Base-by-base conservation (phyloP, 2,888 invertebrate species). In the Chaitophorus viminalis region DNA sequence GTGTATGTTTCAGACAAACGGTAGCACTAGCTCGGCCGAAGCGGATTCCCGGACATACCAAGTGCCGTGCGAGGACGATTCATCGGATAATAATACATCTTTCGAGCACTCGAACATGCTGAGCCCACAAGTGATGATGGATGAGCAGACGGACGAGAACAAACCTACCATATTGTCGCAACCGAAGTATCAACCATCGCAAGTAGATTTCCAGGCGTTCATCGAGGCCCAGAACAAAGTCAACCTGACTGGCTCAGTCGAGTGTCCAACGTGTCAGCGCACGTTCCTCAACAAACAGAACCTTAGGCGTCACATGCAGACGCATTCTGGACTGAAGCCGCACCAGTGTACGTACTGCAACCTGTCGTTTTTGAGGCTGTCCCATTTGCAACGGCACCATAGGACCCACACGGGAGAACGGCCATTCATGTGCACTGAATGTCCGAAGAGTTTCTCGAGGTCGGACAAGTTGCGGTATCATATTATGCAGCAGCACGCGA, bases 391-490 rank as follows among this genome's bases (percentile, higher is more conserved):
- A 75, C 93, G 95, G 0, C 95, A 95, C 91, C 93, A 94, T 90
- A 92, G 95, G 89, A 94, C 94, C 52, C 95, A 95, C 91, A 95
- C 95, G 0, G 95, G 95, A 88, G 90, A 95, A 91, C 92, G 94
- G 18, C 95, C 95, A 5, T 95, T 94, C 91, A 93, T 93, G 84
- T 95, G 95, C 91, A 93, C 93, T 90, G 93, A 94, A 89, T 95
- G 95, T 91, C 94, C 94, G 0, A 94, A 95, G 87, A 94, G 94
- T 90, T 95, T 95, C 92, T 94, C 95, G 36, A 92, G 95, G 89
- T 94, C 94, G 90, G 95, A 95, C 91, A 95, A 95, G 90, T 92
- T 95, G 90, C 94, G 95, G 89, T 94, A 95, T 90, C 95, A 95
- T 72, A 87, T 90, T 52, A 88, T 89, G 72, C 89, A 89, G 21